Conservation (phyloP, 35 echinoderm and acorn worm genomes). For the Nesometra sesokonis region DNA sequence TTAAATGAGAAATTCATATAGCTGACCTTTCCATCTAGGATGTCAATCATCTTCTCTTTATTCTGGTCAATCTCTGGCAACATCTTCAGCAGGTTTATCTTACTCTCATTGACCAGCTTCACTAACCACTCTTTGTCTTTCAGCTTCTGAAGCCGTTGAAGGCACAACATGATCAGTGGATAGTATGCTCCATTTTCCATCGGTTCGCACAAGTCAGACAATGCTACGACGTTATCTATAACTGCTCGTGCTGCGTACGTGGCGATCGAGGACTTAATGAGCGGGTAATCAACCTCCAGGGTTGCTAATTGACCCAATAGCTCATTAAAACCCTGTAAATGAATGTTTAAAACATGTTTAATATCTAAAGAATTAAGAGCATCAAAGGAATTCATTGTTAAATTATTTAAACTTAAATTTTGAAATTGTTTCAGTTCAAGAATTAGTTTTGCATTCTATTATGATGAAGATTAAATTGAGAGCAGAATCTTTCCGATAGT, state of each 20-base stretch:
- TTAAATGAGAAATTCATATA: no score
- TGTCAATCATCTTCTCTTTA: conserved; percentile 98
- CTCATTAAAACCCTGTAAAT: conserved; percentile 56
- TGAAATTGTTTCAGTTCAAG: no score
- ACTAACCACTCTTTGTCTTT: conserved; percentile 66
- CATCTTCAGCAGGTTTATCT: conserved; percentile 86
- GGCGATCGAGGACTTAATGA: conserved; percentile 87
- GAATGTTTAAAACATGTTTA: no score
- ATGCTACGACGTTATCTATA: conserved; percentile 41
- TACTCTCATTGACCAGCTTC: conserved; percentile 50
- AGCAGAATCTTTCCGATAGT: no score
- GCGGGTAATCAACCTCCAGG: conserved; percentile 61
- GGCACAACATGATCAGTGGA: conserved; percentile 79
- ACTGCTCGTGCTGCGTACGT: conserved; percentile 53
- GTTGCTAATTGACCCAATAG: conserved; percentile 57
- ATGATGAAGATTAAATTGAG: no score
- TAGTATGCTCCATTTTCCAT: conserved; percentile 85
- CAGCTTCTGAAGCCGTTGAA: conserved; percentile 69
- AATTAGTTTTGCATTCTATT: no score
- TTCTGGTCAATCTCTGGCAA: conserved; percentile 92
- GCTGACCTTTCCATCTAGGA: conserved; percentile 90
- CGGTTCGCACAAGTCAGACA: conserved; percentile 58
- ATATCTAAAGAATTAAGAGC: no score
- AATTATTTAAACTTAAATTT: no score
- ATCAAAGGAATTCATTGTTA: no score